These are phyloP conservation scores for Diorhabda elongata DNA, from an alignment of 1,140 invertebrate genomes.

Conservation along the genomic window DNA sequence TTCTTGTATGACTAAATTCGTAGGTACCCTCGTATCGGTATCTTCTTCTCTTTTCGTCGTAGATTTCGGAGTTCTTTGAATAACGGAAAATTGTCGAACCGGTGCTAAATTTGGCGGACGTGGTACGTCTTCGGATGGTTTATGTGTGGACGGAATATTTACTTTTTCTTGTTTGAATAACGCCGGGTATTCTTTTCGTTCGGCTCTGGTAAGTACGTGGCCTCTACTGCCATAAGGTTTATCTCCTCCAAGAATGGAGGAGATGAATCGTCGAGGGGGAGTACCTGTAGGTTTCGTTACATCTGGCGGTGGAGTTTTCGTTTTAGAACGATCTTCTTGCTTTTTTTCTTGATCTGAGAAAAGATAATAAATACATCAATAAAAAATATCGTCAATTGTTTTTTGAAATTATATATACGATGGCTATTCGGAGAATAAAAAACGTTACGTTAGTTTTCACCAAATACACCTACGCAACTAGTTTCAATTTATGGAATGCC, in stretches of 20 bases:
- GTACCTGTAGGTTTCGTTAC: conserved; percentile 36
- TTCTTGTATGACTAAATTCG: conserved; percentile 49
- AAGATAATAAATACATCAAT: conserved; percentile 7
- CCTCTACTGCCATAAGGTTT: conserved; percentile 68
- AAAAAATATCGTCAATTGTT: too few species aligned
- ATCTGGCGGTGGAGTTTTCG: conserved; percentile 24
- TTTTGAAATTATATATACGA: too few species aligned
- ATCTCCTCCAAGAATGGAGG: conserved; percentile 71
- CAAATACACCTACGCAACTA: too few species aligned
- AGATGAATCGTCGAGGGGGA: conserved; percentile 65
- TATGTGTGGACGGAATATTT: conserved; percentile 52
- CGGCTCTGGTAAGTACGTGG: conserved; percentile 69
- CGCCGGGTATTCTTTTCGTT: conserved; percentile 73
- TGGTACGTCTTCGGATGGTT: conserved; percentile 53
- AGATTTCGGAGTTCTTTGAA: conserved; percentile 69
- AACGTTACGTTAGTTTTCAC: too few species aligned
- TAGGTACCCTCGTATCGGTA: conserved; percentile 49
- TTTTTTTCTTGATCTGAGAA: conserved; percentile 38
- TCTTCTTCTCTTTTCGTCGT: conserved; percentile 52
- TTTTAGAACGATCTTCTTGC: conserved; percentile 29
- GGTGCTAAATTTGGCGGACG: conserved; percentile 51
- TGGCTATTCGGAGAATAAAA: too few species aligned
- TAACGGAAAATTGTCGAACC: conserved; percentile 66
- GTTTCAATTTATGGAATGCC: too few species aligned
- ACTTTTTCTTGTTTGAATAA: conserved; percentile 48